Conservation (phyloP, 2,888 invertebrate genomes). For the Megaustenia siamemsis region DNA sequence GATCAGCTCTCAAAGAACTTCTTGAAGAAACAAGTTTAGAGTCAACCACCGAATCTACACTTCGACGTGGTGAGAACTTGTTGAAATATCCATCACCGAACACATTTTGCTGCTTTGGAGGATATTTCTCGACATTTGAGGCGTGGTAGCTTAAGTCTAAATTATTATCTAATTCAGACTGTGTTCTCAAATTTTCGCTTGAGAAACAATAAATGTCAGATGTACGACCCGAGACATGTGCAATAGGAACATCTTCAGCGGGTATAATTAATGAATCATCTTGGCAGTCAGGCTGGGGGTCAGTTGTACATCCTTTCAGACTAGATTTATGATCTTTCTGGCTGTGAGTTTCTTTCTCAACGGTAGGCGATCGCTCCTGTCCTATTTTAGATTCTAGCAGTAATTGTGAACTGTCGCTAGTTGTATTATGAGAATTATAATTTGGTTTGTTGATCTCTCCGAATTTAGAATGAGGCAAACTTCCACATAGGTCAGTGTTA, state of each 20-base stretch:
- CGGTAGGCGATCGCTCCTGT: not conserved
- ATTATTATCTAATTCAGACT: not conserved
- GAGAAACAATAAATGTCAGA: not conserved
- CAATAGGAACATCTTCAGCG: not conserved
- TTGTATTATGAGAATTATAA: not conserved
- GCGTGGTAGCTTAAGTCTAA: not conserved
- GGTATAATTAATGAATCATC: not conserved
- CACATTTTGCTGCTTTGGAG: not conserved
- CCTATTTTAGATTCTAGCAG: not conserved
- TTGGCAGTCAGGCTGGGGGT: not conserved
- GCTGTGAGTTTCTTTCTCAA: not conserved
- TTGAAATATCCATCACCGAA: not conserved
- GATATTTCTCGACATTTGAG: not conserved
- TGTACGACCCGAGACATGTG: not conserved
- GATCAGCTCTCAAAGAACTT: not conserved
- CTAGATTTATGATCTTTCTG: not conserved
- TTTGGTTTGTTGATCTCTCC: not conserved
- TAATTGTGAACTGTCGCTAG: not conserved
- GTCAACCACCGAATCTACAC: not conserved
- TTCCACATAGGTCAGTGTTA: too few species aligned
- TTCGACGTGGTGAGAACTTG: not conserved
- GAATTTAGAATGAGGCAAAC: not conserved
- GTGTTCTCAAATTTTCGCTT: not conserved
- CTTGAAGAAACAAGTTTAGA: not conserved
- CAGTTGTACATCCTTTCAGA: not conserved